Percentiles rank a stretch among this genome's conserved stretches.
Evolutionary conservation across 2,113 vertebrate species (phyloP).

Genomic region (Rhea pennata): DNA sequence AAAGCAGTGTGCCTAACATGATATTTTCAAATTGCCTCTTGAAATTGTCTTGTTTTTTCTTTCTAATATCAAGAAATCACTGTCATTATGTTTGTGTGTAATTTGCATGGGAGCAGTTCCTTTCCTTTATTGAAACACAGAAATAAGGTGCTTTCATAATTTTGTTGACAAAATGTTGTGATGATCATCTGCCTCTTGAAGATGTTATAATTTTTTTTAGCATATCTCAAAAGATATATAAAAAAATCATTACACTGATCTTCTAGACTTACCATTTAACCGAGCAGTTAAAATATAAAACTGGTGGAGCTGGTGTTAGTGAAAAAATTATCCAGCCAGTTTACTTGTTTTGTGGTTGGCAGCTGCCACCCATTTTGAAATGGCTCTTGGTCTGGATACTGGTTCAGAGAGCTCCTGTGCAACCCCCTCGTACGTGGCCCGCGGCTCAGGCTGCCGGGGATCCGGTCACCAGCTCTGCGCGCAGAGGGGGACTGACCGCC

Average conservation of each 20-base stretch:
- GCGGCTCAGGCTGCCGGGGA: not conserved
- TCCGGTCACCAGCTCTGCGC: not conserved
- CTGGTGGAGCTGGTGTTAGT: not conserved
- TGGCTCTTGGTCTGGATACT: not conserved
- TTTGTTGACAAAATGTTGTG: not conserved
- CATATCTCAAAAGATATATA: not conserved
- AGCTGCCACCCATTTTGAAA: not conserved
- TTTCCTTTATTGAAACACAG: not conserved
- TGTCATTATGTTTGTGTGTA: not conserved
- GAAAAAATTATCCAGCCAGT: not conserved
- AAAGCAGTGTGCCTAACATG: not conserved
- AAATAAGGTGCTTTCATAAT: not conserved
- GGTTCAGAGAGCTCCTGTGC: not conserved
- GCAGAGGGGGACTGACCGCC: not conserved
- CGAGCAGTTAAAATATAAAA: not conserved
- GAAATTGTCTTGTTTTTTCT: not conserved
- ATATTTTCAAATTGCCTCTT: not conserved
- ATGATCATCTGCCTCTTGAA: not conserved
- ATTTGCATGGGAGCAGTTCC: not conserved
- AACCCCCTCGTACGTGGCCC: not conserved
- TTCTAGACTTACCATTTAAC: not conserved
- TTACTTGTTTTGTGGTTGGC: not conserved
- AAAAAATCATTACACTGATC: not conserved
- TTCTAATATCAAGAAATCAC: not conserved
- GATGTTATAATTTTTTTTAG: not conserved